Percentiles rank a stretch among this genome's conserved stretches.
phyloP scores from a whole-genome alignment of 1,140 invertebrate species.

The Nasonia longicornis region DNA sequence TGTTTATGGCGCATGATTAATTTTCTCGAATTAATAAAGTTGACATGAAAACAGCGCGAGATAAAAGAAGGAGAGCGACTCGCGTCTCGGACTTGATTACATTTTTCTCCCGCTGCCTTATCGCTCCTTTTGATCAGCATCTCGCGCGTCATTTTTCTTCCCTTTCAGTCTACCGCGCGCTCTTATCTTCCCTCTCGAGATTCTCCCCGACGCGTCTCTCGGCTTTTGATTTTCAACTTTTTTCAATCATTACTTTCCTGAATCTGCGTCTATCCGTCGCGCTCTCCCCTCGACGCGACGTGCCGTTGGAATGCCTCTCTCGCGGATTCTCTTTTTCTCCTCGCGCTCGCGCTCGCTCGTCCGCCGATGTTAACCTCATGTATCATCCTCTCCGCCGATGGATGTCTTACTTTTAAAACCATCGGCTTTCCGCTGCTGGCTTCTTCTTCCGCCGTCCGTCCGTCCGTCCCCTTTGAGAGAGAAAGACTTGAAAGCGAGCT shows the following conservation, averaged over 20 bases:
- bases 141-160: conserved; percentile 28
- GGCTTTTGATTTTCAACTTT: conserved; percentile 7
- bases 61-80: not conserved
- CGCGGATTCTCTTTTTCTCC: conserved; percentile 1
- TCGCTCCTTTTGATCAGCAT: conserved; percentile 30
- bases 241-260: conserved; percentile 32
- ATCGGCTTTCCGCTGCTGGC: conserved; percentile 1
- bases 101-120: conserved; percentile 3
- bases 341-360: not conserved
- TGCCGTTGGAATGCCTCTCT: not conserved
- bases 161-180: conserved; percentile 7
- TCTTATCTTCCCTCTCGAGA: not conserved
- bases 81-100: conserved; percentile 16
- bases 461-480: not conserved
- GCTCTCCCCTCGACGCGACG: not conserved
- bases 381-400: conserved; percentile 45
- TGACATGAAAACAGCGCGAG: not conserved
- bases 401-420: conserved; percentile 47
- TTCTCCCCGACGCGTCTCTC: not conserved
- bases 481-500: conserved; percentile 32
- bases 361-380: conserved; percentile 37
- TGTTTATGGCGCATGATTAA: too few relatives aligned
- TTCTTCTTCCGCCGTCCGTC: not conserved
- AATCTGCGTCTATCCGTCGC: not conserved
- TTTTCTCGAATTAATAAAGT: too few relatives aligned